Evolutionary conservation across 2,888 invertebrate genomes (phyloP).

Genomic region (Xestobium rufovillosum): DNA sequence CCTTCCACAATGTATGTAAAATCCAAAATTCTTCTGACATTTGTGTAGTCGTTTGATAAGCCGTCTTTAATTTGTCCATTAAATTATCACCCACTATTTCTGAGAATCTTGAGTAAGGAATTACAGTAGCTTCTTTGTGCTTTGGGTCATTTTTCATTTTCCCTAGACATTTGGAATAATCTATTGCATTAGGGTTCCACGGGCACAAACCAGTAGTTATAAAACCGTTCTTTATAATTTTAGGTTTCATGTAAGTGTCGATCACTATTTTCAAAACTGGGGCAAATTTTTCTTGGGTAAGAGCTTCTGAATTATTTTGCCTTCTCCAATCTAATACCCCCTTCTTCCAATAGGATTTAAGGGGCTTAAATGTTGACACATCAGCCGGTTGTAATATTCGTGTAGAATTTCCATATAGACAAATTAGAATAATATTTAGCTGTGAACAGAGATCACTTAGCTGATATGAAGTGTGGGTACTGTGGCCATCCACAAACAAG

Average conservation of each 20-base stretch:
- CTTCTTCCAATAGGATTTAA: constrained; percentile 22
- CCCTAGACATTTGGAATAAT: too few relatives aligned
- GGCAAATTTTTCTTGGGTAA: constrained; percentile 15
- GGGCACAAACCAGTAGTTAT: constrained; percentile 12
- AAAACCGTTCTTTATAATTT: constrained; percentile 13
- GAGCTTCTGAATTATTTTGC: constrained; percentile 15
- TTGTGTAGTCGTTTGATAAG: too few relatives aligned
- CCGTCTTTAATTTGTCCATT: too few relatives aligned
- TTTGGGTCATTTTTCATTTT: neutral
- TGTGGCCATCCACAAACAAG: constrained; percentile 34
- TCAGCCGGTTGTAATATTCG: constrained; percentile 28
- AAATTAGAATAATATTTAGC: constrained; percentile 23
- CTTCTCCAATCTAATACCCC: constrained; percentile 30
- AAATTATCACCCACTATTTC: constrained; percentile 1
- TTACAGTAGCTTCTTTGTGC: neutral
- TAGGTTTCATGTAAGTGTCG: constrained; percentile 12
- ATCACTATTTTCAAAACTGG: constrained; percentile 12
- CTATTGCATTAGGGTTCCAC: constrained; percentile 9
- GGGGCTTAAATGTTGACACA: constrained; percentile 22
- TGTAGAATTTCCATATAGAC: constrained; percentile 26
- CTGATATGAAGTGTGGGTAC: constrained; percentile 16
- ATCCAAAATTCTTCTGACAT: too few relatives aligned
- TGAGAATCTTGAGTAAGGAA: neutral
- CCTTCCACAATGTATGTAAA: too few relatives aligned
- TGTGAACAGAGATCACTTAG: constrained; percentile 17